These are phyloP conservation scores for Saimiri boliviensis DNA, from an alignment of 2,113 vertebrate species.

Conservation along the genomic window DNA sequence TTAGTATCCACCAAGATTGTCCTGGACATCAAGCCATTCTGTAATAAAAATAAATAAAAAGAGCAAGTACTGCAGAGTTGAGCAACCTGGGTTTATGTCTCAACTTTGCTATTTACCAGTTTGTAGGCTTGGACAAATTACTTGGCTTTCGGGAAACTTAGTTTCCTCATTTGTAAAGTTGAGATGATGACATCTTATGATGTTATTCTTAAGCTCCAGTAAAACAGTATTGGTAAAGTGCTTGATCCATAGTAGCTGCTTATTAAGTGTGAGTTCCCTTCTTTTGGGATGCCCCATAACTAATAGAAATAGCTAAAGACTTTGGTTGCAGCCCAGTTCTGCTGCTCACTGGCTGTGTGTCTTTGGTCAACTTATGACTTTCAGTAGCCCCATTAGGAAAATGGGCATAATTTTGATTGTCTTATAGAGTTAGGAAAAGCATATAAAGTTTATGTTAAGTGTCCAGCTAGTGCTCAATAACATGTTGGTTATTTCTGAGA, in stretches of 20 bases:
- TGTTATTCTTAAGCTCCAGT: not conserved
- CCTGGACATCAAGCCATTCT: not conserved
- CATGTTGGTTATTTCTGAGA: not conserved
- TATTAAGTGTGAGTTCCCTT: constrained; percentile 13
- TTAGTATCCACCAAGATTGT: not conserved
- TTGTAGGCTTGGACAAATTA: not conserved
- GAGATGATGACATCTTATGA: not conserved
- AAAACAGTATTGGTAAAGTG: constrained; percentile 13
- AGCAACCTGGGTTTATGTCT: not conserved
- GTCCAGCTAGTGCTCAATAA: not conserved
- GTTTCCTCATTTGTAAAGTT: constrained; percentile 36
- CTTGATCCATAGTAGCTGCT: not conserved
- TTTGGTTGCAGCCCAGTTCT: not conserved
- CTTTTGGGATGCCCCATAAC: not conserved
- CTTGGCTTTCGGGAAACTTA: not conserved
- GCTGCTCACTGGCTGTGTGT: not conserved
- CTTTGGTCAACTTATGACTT: constrained; percentile 1
- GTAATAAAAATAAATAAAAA: constrained; percentile 49
- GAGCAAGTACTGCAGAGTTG: not conserved
- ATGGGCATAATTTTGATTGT: not conserved
- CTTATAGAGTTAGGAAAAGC: not conserved
- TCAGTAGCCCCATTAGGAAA: not conserved
- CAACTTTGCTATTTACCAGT: not conserved
- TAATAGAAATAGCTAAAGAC: not conserved
- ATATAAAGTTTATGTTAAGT: not conserved